These are phyloP conservation scores for Falco columbarius DNA, from an alignment of 2,797 vertebrate genomes.

Conservation along the genomic window DNA sequence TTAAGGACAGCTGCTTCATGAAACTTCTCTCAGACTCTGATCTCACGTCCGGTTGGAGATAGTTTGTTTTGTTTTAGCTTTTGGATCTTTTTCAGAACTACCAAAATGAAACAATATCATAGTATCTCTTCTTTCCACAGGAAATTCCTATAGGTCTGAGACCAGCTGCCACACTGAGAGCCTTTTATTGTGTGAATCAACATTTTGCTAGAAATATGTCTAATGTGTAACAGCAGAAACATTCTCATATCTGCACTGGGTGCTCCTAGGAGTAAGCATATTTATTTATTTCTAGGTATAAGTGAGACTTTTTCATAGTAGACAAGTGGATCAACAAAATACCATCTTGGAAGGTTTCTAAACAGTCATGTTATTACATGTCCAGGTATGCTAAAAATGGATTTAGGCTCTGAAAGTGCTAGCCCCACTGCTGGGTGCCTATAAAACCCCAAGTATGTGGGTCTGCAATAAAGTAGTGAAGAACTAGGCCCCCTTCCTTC, in stretches of 20 bases:
- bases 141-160: neutral
- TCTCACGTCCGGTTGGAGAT: neutral
- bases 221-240: neutral
- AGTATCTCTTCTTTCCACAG: neutral
- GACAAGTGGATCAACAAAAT: neutral
- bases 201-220: neutral
- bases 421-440: constrained; percentile 15
- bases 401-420: neutral
- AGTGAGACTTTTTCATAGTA: neutral
- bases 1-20: neutral
- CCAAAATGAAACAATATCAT: neutral
- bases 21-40: neutral
- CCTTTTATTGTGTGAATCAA: neutral
- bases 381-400: constrained; percentile 39
- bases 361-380: constrained; percentile 48
- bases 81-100: neutral
- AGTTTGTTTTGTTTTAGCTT: neutral
- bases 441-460: neutral
- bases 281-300: neutral
- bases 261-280: neutral
- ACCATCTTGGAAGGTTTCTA: neutral
- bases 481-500: neutral
- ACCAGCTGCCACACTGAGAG: neutral
- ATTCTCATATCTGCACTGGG: neutral
- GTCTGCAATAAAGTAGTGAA: neutral